Base-by-base conservation (phyloP, 1,140 invertebrate species). In the Steinernema khuongi region DNA sequence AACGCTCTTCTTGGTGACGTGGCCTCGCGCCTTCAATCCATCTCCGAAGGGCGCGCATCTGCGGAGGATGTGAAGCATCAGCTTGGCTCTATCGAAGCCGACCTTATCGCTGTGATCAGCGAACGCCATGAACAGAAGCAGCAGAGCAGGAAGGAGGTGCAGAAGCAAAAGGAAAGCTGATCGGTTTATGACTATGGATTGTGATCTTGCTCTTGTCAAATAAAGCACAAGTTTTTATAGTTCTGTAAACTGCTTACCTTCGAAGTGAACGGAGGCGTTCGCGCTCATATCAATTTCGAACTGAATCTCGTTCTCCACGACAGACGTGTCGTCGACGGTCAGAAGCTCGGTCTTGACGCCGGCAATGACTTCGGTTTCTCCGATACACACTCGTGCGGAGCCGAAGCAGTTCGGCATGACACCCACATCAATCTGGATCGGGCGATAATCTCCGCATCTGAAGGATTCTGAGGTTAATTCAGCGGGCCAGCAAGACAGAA, bases 261-360 rank as follows among this genome's bases (percentile, higher is more conserved):
- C 72, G 41, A 75, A 75, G 17, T 77, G 74, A 11, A 73, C 72
- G 18, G 74, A 31, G 41, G 74, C 74, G 66, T 75, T 75, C 1
- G 74, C 74, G 31, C 72, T 76, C 22, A 73, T 33, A 29, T 75
- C 74, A 0, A 75, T 67, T 11, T 31, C 31, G 33, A 75, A 75
- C 19, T 31, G 44, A n/a, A 75, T 11, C 28, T 43, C 11, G 31
- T 75, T 36, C 7, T 1, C 17, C 1, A 67, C 73, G 4, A 22
- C 31, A 1, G 74, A 66, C 19, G 74, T 41, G 68, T 75, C 74
- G 1, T 75, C 74, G 11, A 74, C 70, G 2, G 31, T 31, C 36
- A 75, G 72, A 1, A 71, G 32, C 32, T 71, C 70, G 2, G 32
- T 26, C 19, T 71, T 71, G 1, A 71, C 70, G 2, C 70, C 70